Base-by-base conservation (phyloP, 2,113 vertebrate genomes). In the Hippolais icterina region DNA sequence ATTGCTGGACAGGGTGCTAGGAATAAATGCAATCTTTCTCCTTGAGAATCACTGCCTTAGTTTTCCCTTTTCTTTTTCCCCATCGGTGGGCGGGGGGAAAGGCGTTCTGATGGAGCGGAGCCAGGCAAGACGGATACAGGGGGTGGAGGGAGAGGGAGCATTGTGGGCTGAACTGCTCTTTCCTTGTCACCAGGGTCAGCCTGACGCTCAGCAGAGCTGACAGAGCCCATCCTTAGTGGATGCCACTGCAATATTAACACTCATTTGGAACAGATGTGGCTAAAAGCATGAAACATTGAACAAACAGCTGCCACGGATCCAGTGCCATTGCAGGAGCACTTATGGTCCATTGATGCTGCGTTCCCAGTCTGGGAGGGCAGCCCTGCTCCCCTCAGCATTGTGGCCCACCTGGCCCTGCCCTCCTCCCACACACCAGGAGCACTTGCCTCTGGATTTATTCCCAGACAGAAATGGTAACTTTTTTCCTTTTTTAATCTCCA, bases 241-340 rank as follows among this genome's bases (percentile, higher is more conserved):
- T 97, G 98, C 98, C 99, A 98, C 98, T 98, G 98, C 98, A 99
- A 99, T 99, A 99, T 99, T 98, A 99, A 99, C 99, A 98, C 98
- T 99, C 98, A 98, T 99, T 99, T 98, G 98, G 98, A 99, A 98
- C 99, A 99, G 99, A 99, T 99, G 99, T 99, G 99, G 97, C 99
- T 99, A 97, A 98, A 98, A 99, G 98, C 99, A 99, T 99, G 98
- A 99, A 99, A 99, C 99, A 99, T 99, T 99, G 99, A 99, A 99
- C 98, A 98, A 99, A 99, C 99, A 99, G 99, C 99, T 99, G 99
- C 98, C 99, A 98, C 98, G 41, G 98, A 98, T 99, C 99, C 98
- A 98, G 97, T 93, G 98, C 98, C 98, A 97, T 98, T 96, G 98
- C 98, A 89, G 66, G 97, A 98, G 98, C 98, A 96, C 97, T 98